These are phyloP conservation scores for Pipra filicauda DNA, from an alignment of 2,113 vertebrate genomes.

Conservation along the genomic window DNA sequence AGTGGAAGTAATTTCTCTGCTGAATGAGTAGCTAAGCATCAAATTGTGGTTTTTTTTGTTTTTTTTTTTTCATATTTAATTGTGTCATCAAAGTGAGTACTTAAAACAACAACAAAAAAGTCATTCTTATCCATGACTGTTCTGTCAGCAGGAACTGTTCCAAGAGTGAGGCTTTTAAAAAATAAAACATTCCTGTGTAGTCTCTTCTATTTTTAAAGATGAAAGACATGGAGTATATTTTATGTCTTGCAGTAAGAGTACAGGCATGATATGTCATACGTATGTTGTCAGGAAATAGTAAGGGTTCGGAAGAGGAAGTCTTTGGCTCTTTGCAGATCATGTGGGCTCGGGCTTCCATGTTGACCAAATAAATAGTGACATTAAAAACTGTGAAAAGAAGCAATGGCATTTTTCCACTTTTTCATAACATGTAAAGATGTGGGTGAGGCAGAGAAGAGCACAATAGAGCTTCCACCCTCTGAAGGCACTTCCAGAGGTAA, in stretches of 20 bases:
- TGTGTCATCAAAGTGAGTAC: neutral
- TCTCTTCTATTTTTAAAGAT: neutral
- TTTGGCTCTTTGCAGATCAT: neutral
- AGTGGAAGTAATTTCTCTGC: neutral
- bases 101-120: neutral
- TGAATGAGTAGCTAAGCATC: neutral
- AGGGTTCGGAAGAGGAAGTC: neutral
- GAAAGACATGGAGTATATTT: neutral
- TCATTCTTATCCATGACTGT: neutral
- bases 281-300: neutral
- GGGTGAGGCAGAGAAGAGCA: neutral
- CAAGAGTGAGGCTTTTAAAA: neutral
- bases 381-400: neutral
- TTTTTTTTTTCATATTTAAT: neutral
- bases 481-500: neutral
- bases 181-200: neutral
- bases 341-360: neutral
- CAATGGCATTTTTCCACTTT: neutral
- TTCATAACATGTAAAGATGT: neutral
- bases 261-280: neutral
- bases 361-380: neutral
- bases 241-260: neutral
- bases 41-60: fast-evolving
- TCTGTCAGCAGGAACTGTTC: neutral
- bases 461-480: neutral